phyloP scores from a whole-genome alignment of 2,113 vertebrate species.

The Uria aalge region DNA sequence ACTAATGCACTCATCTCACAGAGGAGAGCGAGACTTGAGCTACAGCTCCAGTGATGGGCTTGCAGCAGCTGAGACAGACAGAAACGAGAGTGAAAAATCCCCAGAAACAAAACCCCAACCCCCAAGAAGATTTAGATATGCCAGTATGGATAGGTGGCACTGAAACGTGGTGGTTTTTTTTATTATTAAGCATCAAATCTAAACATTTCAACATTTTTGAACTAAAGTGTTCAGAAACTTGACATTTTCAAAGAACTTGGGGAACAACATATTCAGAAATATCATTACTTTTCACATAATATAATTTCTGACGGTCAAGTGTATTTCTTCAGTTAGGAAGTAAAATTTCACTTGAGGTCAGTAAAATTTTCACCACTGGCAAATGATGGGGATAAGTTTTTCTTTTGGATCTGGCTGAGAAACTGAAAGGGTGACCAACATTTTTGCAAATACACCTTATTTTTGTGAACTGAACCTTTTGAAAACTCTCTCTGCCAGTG shows the following conservation, averaged over 20 bases:
- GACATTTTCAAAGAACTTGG: neutral
- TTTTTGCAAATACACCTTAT: neutral
- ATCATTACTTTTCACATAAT: neutral
- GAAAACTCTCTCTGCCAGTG: neutral
- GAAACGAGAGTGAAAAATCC: neutral
- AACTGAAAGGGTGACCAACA: neutral
- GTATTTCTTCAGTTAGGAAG: neutral
- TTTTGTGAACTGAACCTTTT: neutral
- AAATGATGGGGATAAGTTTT: neutral
- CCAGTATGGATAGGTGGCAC: neutral
- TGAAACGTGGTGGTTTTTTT: neutral
- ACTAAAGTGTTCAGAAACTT: neutral
- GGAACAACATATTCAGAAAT: neutral
- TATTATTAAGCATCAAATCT: neutral
- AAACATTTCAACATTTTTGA: neutral
- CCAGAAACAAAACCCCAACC: neutral
- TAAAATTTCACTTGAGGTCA: neutral
- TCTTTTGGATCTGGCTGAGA: neutral
- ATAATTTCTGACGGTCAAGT: neutral
- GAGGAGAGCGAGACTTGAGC: neutral
- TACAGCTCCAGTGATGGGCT: neutral
- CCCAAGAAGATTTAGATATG: neutral
- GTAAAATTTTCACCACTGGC: neutral
- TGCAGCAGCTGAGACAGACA: neutral
- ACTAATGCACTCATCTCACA: neutral